These are phyloP conservation scores for Mythimna loreyi DNA, from an alignment of 2,888 invertebrate genomes.

Conservation along the genomic window DNA sequence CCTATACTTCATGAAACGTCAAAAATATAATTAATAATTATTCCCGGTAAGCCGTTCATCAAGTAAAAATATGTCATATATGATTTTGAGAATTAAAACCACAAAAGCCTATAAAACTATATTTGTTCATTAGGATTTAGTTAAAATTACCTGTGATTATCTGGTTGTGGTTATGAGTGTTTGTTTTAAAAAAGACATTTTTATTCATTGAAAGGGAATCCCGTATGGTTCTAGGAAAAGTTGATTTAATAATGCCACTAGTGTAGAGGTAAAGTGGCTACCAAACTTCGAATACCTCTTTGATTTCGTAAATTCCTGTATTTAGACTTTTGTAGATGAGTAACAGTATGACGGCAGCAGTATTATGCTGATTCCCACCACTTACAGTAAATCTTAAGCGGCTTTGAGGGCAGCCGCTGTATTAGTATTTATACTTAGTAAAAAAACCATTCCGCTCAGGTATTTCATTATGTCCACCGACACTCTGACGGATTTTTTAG, in stretches of 20 bases:
- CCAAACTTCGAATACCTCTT: background rate
- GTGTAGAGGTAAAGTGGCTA: too few species aligned
- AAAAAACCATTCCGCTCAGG: background rate
- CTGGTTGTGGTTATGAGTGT: too few species aligned
- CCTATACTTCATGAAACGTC: too few species aligned
- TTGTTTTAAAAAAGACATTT: background rate
- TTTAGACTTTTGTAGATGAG: background rate
- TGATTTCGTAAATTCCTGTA: background rate
- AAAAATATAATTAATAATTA: too few species aligned
- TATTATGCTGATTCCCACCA: background rate
- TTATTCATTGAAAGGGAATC: background rate
- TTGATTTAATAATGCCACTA: background rate
- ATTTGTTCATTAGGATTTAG: too few species aligned
- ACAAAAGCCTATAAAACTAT: too few species aligned
- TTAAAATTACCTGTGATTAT: too few species aligned
- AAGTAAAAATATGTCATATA: too few species aligned
- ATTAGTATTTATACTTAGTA: background rate
- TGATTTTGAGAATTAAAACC: too few species aligned
- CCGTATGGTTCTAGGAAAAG: background rate
- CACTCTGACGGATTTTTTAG: too few species aligned
- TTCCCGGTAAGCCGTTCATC: too few species aligned
- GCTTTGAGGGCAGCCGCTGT: background rate
- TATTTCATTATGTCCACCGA: too few species aligned
- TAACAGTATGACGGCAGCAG: background rate
- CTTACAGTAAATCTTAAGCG: background rate